Percentiles rank a stretch among this genome's conserved stretches.
These are phyloP conservation scores for Archaeoteleia sp. DNA, from an alignment of 2,888 invertebrate genomes.

Conservation along the genomic window DNA sequence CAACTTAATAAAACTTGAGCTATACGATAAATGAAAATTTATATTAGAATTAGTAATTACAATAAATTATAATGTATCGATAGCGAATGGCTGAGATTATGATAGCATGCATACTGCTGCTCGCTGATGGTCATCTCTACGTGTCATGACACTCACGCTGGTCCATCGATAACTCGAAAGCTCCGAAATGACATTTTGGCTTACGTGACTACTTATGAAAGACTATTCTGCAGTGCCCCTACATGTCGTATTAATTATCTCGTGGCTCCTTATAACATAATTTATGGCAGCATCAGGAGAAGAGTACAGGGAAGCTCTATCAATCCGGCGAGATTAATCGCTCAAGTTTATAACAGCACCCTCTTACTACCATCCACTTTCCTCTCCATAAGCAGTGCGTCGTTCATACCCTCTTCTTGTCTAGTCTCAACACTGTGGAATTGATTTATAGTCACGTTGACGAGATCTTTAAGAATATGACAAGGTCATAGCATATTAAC, in stretches of 20 bases:
- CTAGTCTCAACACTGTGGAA: conserved; percentile 59
- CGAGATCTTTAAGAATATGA: conserved; percentile 19
- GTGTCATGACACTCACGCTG: conserved; percentile 1
- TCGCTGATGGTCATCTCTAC: not conserved
- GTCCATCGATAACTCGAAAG: conserved; percentile 14
- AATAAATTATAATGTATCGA: too few species aligned
- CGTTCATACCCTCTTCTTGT: conserved; percentile 56
- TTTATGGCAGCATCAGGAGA: conserved; percentile 66
- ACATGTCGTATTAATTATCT: conserved; percentile 66
- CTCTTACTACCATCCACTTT: conserved; percentile 62
- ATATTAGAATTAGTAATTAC: too few species aligned
- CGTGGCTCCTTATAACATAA: conserved; percentile 68
- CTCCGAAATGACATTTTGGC: conserved; percentile 25
- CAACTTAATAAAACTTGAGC: too few species aligned
- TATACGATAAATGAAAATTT: too few species aligned
- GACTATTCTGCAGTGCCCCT: conserved; percentile 43
- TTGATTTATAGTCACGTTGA: conserved; percentile 67
- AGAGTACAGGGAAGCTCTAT: conserved; percentile 63
- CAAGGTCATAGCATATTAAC: conserved; percentile 33
- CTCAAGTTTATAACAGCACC: conserved; percentile 68
- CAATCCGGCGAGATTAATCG: conserved; percentile 73
- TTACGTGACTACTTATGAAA: conserved; percentile 42
- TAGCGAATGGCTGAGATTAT: too few species aligned
- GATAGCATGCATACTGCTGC: not conserved
- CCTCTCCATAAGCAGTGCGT: conserved; percentile 65